Evolutionary conservation across 2,797 vertebrate genomes (phyloP).

Genomic region (Labroides dimidiatus): DNA sequence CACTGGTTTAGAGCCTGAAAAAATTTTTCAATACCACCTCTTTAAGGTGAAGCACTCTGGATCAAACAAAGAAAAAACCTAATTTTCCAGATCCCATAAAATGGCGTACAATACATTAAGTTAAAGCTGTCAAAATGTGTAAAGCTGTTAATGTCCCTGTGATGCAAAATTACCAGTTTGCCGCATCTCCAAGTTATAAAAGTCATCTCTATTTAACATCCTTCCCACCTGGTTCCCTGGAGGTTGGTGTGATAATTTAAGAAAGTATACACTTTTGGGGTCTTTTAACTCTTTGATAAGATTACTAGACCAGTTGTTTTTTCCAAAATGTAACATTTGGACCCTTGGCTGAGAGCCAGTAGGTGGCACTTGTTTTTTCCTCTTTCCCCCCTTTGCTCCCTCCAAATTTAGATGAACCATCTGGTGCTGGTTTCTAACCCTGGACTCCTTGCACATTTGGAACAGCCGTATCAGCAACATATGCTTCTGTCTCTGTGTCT

Average conservation of each 20-base stretch:
- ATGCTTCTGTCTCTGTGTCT: conserved; percentile 75
- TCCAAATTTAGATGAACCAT: conserved; percentile 78
- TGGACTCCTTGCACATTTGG: conserved; percentile 74
- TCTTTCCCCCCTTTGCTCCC: conserved; percentile 30
- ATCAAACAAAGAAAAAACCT: no score
- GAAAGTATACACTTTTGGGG: not conserved
- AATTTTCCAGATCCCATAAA: no score
- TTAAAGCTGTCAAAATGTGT: no score
- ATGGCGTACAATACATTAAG: no score
- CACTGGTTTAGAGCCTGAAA: no score
- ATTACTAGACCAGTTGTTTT: conserved; percentile 40
- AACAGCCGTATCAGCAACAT: conserved; percentile 75
- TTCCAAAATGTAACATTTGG: conserved; percentile 67
- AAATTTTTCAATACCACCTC: no score
- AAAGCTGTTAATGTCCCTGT: no score
- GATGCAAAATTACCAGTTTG: no score
- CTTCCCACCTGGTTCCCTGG: not conserved
- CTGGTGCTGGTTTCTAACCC: conserved; percentile 70
- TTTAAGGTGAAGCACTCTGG: no score
- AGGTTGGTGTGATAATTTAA: not conserved
- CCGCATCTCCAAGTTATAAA: not conserved
- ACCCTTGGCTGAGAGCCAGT: conserved; percentile 55
- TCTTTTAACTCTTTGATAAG: conserved; percentile 1
- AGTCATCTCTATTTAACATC: not conserved
- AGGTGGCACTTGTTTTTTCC: conserved; percentile 57